Percentiles rank a stretch among this genome's conserved stretches.
Conservation (phyloP, 2,888 invertebrate species). For the Panzeria rudis region DNA sequence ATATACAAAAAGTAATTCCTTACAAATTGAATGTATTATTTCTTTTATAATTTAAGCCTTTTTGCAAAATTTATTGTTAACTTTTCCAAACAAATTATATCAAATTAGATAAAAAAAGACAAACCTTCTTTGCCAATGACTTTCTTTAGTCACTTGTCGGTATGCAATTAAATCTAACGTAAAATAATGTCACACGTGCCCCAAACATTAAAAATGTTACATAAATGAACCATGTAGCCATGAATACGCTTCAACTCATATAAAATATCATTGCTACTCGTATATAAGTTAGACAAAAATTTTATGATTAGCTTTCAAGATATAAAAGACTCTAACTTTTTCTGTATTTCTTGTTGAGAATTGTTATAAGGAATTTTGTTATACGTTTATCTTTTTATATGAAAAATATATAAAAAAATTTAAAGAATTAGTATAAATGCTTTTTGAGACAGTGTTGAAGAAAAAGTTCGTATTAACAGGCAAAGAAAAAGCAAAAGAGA, state of each 20-base stretch:
- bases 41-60: constrained; percentile 45
- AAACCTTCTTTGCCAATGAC: constrained; percentile 25
- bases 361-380: constrained; percentile 18
- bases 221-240: constrained; percentile 9
- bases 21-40: constrained; percentile 47
- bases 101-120: constrained; percentile 18
- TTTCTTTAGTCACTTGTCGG: constrained; percentile 25
- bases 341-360: constrained; percentile 8
- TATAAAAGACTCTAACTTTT: constrained; percentile 24
- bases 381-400: constrained; percentile 25
- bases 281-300: constrained; percentile 16
- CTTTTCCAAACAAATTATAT: background rate
- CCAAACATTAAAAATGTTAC: constrained; percentile 61
- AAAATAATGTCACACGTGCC: constrained; percentile 78
- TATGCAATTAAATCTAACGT: constrained; percentile 62
- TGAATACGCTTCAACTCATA: constrained; percentile 1
- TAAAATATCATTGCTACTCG: background rate
- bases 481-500: background rate
- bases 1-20: constrained; percentile 42
- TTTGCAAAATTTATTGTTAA: constrained; percentile 19
- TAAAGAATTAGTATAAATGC: constrained; percentile 35
- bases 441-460: constrained; percentile 8
- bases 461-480: background rate
- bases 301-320: constrained; percentile 64
- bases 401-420: background rate